Conservation (phyloP, 2,797 vertebrate genomes). For the Galago senegalensis region DNA sequence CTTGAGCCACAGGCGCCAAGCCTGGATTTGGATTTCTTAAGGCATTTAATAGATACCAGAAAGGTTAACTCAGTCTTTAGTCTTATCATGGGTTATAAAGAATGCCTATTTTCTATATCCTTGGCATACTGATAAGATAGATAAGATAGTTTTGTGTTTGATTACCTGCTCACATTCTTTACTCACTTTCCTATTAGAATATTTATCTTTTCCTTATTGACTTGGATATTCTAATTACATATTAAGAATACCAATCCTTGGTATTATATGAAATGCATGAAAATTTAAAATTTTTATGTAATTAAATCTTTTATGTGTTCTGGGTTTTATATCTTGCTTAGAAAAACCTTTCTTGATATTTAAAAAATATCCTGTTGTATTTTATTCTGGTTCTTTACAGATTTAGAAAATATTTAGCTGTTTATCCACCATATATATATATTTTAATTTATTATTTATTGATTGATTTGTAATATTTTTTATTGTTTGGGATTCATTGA, state of each 20-base stretch:
- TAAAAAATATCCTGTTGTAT: neutral
- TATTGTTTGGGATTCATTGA: no score
- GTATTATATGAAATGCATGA: no score
- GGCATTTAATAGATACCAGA: neutral
- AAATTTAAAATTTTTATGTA: conserved; percentile 22
- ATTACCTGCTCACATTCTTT: conserved; percentile 24
- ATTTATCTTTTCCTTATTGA: conserved; percentile 17
- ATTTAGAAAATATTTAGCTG: conserved; percentile 49
- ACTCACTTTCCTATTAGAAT: neutral
- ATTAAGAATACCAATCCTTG: conserved; percentile 16
- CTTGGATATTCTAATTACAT: neutral
- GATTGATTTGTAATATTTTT: no score
- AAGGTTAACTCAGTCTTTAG: conserved; percentile 8
- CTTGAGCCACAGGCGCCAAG: no score
- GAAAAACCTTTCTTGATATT: neutral
- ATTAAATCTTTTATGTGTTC: conserved; percentile 47
- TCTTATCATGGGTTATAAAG: neutral
- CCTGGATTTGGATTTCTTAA: neutral
- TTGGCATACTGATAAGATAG: neutral
- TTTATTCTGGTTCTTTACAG: conserved; percentile 52
- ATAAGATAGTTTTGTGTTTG: neutral
- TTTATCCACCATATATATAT: neutral
- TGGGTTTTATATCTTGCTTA: conserved; percentile 62
- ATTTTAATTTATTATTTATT: neutral
- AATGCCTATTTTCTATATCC: neutral